Conservation (phyloP, 2,113 vertebrate genomes). For the Etia nguti region DNA sequence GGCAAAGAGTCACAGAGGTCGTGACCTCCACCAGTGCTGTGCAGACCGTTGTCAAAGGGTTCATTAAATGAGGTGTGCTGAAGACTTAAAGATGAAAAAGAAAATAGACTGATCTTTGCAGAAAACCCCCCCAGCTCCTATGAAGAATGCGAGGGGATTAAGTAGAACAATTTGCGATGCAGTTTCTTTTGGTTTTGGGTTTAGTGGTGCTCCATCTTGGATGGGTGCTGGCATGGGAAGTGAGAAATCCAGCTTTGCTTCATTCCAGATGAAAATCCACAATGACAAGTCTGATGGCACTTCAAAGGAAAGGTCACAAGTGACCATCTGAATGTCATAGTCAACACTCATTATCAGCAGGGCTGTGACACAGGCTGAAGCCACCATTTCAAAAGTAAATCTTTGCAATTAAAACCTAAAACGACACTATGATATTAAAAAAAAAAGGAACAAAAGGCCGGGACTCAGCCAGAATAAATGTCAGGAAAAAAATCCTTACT, state of each 20-base stretch:
- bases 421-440: not conserved
- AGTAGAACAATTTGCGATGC: conserved; percentile 11
- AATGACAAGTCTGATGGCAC: conserved; percentile 50
- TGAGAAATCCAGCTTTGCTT: conserved; percentile 53
- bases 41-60: conserved; percentile 10
- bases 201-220: conserved; percentile 2
- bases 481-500: not conserved
- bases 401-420: not conserved
- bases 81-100: not conserved
- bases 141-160: conserved; percentile 22
- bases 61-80: conserved; percentile 27
- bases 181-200: conserved; percentile 17
- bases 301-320: conserved; percentile 57
- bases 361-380: not conserved
- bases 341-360: conserved; percentile 25
- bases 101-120: not conserved
- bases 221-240: conserved; percentile 43
- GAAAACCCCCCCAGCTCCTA: not conserved
- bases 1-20: conserved; percentile 42
- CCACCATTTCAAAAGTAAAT: not conserved
- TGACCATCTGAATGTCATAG: conserved; percentile 38
- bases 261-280: conserved; percentile 43
- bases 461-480: not conserved
- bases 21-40: conserved; percentile 25
- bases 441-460: not conserved